Conservation (phyloP, 2,888 invertebrate genomes). For the Drosophila pseudotakahashii region DNA sequence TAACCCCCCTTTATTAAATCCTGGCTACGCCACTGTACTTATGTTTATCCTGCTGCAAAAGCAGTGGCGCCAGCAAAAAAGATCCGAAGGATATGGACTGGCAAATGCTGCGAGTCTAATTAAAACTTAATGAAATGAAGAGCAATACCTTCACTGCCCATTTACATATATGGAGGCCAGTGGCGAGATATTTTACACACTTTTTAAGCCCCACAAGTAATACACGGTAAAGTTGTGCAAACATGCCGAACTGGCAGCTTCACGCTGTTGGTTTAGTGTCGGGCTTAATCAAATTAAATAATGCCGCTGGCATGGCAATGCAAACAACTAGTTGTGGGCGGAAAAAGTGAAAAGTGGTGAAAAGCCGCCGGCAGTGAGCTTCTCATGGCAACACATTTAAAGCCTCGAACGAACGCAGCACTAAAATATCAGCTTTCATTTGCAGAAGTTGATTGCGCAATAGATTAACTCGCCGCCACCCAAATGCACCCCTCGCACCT, state of each 20-base stretch:
- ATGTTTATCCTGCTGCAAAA: neutral
- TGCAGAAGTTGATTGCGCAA: conserved; percentile 21
- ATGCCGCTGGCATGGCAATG: conserved; percentile 20
- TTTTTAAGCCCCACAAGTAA: neutral
- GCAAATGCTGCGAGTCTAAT: conserved; percentile 54
- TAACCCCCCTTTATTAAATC: too few species aligned
- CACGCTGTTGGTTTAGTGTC: conserved; percentile 28
- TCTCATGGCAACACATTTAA: conserved; percentile 1
- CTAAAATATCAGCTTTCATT: conserved; percentile 37
- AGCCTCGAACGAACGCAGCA: conserved; percentile 3
- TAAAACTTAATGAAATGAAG: conserved; percentile 68
- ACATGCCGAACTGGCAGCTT: conserved; percentile 37
- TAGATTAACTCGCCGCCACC: conserved; percentile 10
- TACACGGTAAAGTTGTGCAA: conserved; percentile 35
- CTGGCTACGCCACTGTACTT: neutral
- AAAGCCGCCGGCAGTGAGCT: neutral
- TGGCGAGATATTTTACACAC: conserved; percentile 3
- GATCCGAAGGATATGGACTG: conserved; percentile 9
- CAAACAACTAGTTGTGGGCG: conserved; percentile 1
- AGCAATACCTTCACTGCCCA: conserved; percentile 58
- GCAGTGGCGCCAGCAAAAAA: neutral
- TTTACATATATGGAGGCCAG: conserved; percentile 23
- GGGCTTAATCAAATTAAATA: conserved; percentile 44
- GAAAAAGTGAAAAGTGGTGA: neutral
- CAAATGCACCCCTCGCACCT: neutral